Evolutionary conservation across 1,140 invertebrate genomes (phyloP).

Genomic region (Archivesica marissinica): DNA sequence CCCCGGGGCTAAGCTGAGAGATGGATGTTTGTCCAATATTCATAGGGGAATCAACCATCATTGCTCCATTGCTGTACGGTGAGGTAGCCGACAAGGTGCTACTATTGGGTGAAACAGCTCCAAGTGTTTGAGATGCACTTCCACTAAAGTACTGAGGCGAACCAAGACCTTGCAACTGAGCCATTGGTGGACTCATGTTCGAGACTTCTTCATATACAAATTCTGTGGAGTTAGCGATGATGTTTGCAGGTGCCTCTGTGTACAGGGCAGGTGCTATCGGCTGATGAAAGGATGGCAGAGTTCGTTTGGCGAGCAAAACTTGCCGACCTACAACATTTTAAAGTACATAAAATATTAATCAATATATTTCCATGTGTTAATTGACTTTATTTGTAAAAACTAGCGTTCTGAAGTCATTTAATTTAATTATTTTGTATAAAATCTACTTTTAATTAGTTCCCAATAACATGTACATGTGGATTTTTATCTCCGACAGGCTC

Average conservation of each 20-base stretch:
- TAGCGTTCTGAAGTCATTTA: no score
- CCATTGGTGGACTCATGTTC: constrained; percentile 22
- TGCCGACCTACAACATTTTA: neutral
- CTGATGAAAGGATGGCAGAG: constrained; percentile 2
- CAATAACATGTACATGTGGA: no score
- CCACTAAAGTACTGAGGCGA: constrained; percentile 1
- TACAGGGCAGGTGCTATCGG: neutral
- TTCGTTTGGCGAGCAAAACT: constrained; percentile 13
- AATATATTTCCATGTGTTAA: no score
- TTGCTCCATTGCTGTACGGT: neutral
- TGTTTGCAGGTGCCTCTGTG: neutral
- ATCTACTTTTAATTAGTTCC: no score
- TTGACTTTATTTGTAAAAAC: no score
- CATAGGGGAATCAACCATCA: constrained; percentile 2
- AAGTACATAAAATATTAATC: no score
- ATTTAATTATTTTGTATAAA: no score
- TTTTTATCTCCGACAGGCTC: no score
- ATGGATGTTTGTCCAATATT: constrained; percentile 7
- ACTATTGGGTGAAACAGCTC: neutral
- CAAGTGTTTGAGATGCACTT: neutral
- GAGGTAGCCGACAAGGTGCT: constrained; percentile 16
- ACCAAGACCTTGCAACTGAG: constrained; percentile 8
- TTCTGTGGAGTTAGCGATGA: constrained; percentile 17
- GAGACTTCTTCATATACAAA: constrained; percentile 49
- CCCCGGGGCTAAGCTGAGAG: neutral